These are phyloP conservation scores for Psittacula cyanocephala DNA, from an alignment of 2,113 vertebrate genomes.

Conservation along the genomic window DNA sequence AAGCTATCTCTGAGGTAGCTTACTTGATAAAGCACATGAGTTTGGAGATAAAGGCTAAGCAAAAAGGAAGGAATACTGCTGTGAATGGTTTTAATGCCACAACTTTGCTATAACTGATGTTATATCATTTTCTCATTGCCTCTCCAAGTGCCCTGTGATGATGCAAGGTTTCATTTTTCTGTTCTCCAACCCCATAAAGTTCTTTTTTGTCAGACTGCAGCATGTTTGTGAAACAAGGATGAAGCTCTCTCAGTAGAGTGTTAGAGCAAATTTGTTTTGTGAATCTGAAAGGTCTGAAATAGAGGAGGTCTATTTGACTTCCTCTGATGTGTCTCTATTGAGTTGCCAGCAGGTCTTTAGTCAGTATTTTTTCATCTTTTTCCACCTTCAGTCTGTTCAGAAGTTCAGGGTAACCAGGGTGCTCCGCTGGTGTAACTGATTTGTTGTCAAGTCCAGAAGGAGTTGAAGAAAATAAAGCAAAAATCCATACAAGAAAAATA, in stretches of 20 bases:
- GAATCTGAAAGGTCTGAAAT: neutral
- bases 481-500: constrained; percentile 1
- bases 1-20: neutral
- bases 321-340: neutral
- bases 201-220: neutral
- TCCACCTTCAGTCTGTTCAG: neutral
- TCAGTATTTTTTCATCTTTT: neutral
- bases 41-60: neutral
- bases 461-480: neutral
- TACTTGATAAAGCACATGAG: neutral
- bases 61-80: neutral
- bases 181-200: neutral
- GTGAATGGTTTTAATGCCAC: neutral
- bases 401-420: neutral
- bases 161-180: neutral
- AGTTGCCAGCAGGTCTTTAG: neutral
- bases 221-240: neutral
- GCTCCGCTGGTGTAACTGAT: neutral
- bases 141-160: neutral
- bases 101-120: neutral
- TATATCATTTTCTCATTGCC: neutral
- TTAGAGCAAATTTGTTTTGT: neutral
- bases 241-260: neutral
- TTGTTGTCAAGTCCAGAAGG: neutral
- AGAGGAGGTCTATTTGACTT: neutral